Evolutionary conservation across 2,113 vertebrate genomes (phyloP).

Genomic region (Orthonyx spaldingii): DNA sequence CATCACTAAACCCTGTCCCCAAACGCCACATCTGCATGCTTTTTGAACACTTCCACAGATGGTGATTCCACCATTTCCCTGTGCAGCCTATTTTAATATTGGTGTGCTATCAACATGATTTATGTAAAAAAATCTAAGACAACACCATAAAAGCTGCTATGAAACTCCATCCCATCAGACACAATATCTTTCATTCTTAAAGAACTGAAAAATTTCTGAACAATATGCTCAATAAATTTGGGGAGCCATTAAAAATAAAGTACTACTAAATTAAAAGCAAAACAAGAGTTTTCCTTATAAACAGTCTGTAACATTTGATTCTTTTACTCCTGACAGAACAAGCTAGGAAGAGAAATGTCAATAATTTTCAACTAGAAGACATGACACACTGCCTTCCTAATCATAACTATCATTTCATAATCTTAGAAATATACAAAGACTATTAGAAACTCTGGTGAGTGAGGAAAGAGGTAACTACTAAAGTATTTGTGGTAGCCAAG

Average conservation of each 20-base stretch:
- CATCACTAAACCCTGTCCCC: background rate
- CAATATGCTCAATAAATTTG: background rate
- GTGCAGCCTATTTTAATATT: background rate
- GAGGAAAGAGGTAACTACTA: background rate
- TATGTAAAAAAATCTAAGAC: background rate
- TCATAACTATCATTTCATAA: background rate
- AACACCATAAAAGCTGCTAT: background rate
- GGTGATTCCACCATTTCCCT: background rate
- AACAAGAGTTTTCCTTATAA: background rate
- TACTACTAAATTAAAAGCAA: background rate
- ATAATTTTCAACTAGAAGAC: background rate
- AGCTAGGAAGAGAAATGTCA: background rate
- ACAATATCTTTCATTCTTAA: background rate
- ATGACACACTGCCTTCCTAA: background rate
- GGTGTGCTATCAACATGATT: background rate
- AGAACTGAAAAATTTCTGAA: background rate
- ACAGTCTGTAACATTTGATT: background rate
- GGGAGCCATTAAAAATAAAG: background rate
- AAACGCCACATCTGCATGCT: fast-evolving
- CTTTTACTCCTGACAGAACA: background rate
- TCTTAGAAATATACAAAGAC: background rate
- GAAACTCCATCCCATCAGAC: background rate
- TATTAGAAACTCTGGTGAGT: background rate
- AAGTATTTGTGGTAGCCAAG: background rate
- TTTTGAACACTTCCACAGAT: background rate